Conservation (phyloP, 2,797 vertebrate genomes). For the Momotus momota region DNA sequence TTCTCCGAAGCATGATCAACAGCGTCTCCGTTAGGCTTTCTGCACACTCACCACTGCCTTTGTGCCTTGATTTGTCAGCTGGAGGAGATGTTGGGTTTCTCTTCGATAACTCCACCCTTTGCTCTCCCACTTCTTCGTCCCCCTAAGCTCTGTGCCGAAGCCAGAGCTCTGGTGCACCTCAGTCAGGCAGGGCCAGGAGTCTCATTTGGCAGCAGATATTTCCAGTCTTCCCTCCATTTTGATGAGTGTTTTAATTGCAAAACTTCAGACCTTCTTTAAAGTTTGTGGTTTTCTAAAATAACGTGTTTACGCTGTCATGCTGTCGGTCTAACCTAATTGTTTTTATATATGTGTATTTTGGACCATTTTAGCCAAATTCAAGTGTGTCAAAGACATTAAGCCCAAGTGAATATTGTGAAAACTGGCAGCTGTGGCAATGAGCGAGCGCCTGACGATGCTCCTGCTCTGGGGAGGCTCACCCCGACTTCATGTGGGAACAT, state of each 20-base stretch:
- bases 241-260: neutral
- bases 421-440: neutral
- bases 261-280: neutral
- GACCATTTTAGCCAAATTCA: neutral
- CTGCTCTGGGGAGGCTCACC: neutral
- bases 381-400: neutral
- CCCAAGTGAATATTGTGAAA: neutral
- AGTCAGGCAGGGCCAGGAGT: neutral
- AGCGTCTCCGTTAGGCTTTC: neutral
- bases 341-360: neutral
- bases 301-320: neutral
- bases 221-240: neutral
- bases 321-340: neutral
- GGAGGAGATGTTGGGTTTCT: neutral
- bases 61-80: neutral
- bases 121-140: neutral
- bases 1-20: neutral
- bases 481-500: conserved; percentile 49
- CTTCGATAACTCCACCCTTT: neutral
- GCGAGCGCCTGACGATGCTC: neutral
- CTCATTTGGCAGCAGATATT: neutral
- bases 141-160: neutral
- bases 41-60: neutral
- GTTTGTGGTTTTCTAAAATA: neutral
- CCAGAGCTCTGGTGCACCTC: neutral